These are phyloP conservation scores for Babyrousa celebensis DNA, from an alignment of 2,797 vertebrate species.

Conservation along the genomic window DNA sequence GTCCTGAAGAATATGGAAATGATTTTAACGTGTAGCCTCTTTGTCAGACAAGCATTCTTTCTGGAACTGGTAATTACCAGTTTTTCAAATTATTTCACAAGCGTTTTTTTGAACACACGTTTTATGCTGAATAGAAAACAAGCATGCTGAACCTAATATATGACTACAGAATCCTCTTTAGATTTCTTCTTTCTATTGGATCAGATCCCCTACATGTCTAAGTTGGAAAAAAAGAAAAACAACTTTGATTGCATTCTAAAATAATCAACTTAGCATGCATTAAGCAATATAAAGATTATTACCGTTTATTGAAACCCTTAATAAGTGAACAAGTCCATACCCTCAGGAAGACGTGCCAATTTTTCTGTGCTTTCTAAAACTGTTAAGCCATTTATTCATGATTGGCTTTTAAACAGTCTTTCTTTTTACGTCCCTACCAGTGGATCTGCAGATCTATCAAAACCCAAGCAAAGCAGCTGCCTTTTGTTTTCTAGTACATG, in stretches of 20 bases:
- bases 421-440: background rate
- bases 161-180: background rate
- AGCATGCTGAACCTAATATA: background rate
- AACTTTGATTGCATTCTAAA: conserved; percentile 33
- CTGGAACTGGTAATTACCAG: background rate
- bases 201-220: conserved; percentile 5
- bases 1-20: conserved; percentile 36
- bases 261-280: background rate
- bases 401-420: conserved; percentile 48
- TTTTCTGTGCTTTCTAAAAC: conserved; percentile 53
- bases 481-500: conserved; percentile 69
- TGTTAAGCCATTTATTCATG: background rate
- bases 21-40: background rate
- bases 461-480: conserved; percentile 37
- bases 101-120: conserved; percentile 23
- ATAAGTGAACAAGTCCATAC: conserved; percentile 5
- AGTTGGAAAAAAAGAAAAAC: background rate
- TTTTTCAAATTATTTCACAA: conserved; percentile 36
- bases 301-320: conserved; percentile 4
- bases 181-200: conserved; percentile 10
- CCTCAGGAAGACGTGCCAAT: background rate
- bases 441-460: conserved; percentile 48
- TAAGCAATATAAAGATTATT: conserved; percentile 12
- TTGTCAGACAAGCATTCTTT: conserved; percentile 6
- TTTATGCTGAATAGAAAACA: background rate